Conservation (phyloP, 1,140 invertebrate genomes). For the Meloidogyne chitwoodi region DNA sequence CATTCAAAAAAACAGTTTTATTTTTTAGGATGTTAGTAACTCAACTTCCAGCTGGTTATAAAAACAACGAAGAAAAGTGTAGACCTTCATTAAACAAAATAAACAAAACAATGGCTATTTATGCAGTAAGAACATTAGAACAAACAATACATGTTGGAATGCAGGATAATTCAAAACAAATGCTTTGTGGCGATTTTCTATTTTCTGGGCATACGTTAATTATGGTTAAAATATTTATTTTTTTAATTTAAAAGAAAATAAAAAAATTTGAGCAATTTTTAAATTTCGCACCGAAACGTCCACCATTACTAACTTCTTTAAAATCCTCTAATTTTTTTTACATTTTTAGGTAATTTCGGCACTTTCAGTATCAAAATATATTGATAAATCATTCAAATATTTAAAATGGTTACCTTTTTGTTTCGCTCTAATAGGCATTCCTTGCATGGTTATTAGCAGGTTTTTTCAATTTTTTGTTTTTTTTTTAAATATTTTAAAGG, state of each 20-base stretch:
- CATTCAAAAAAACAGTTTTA: background rate
- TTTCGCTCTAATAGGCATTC: constrained; percentile 31
- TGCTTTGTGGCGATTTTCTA: constrained; percentile 57
- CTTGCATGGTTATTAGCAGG: constrained; percentile 36
- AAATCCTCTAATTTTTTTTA: no score
- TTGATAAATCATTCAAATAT: constrained; percentile 27
- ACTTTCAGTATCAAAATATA: constrained; percentile 43
- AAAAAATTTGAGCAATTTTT: constrained; percentile 14
- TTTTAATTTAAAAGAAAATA: no score
- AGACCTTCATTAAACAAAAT: constrained; percentile 16
- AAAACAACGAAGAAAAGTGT: constrained; percentile 28
- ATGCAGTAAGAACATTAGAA: constrained; percentile 28
- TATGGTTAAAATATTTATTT: constrained; percentile 38
- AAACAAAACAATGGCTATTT: constrained; percentile 28
- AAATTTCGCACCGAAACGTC: background rate
- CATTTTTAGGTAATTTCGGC: constrained; percentile 31
- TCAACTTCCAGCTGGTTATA: constrained; percentile 42
- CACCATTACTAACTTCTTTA: background rate
- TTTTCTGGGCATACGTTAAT: constrained; percentile 56
- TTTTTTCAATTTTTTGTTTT: background rate
- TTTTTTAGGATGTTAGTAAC: constrained; percentile 39
- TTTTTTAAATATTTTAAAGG: constrained; percentile 19
- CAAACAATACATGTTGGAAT: constrained; percentile 42
- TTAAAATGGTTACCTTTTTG: constrained; percentile 28
- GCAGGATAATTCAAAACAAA: constrained; percentile 43